Conservation (phyloP, 2,888 invertebrate genomes). For the Lissocephala sabroskyi region DNA sequence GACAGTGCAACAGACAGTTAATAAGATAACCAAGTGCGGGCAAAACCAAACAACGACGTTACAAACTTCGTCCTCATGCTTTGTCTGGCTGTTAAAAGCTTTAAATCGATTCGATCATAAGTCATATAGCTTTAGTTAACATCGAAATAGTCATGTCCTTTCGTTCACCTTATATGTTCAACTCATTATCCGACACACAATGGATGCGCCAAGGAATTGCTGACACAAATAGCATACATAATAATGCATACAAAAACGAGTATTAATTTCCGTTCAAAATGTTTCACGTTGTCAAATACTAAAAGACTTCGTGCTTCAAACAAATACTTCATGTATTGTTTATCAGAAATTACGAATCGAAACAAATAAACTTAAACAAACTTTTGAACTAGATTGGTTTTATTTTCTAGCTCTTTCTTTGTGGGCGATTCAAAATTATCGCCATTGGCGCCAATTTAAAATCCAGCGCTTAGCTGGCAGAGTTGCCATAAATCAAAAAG, state of each 20-base stretch:
- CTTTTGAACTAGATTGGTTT: too few species aligned
- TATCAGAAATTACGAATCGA: too few species aligned
- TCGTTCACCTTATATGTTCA: conserved; percentile 16
- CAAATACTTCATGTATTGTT: too few species aligned
- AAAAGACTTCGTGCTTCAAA: too few species aligned
- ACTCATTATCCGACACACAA: conserved; percentile 38
- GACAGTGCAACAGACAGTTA: conserved; percentile 44
- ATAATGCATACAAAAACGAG: conserved; percentile 17
- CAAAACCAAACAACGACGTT: conserved; percentile 32
- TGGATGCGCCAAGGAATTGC: conserved; percentile 69
- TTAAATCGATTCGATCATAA: conserved; percentile 14
- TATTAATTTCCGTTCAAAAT: conserved; percentile 18
- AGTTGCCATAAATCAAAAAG: too few species aligned
- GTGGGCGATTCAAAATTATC: too few species aligned
- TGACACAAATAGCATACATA: conserved; percentile 39
- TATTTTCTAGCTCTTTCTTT: too few species aligned
- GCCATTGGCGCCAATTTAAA: too few species aligned
- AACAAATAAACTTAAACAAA: too few species aligned
- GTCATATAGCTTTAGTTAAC: too few species aligned
- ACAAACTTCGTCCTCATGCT: conserved; percentile 26
- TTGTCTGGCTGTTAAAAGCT: conserved; percentile 13
- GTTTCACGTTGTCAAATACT: too few species aligned
- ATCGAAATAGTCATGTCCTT: conserved; percentile 18
- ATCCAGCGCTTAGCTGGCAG: too few species aligned
- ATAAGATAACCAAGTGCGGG: conserved; percentile 15